phyloP scores from a whole-genome alignment of 2,888 invertebrate species.

The Aphidoletes aphidimyza region DNA sequence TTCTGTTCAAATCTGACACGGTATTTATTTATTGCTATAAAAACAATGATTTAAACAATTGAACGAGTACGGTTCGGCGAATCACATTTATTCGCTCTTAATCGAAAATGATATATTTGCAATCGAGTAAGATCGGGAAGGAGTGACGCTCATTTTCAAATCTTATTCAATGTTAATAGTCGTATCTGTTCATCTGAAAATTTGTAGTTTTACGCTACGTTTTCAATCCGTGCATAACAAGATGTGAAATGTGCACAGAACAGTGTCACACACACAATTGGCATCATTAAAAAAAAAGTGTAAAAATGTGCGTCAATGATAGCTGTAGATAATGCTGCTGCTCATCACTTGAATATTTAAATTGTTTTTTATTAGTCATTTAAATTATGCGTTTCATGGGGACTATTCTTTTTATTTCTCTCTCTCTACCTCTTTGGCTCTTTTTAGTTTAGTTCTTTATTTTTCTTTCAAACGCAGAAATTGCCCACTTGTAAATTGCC shows the following conservation, averaged over 20 bases:
- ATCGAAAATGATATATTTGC: neutral
- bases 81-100: too few relatives aligned
- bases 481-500: constrained; percentile 15
- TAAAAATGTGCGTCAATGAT: constrained; percentile 11
- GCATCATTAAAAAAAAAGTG: neutral
- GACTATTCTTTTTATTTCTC: neutral
- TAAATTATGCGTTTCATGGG: constrained; percentile 3
- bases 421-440: too few relatives aligned
- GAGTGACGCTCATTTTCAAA: neutral
- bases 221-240: constrained; percentile 1
- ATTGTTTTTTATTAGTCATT: constrained; percentile 49
- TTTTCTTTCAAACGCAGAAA: neutral
- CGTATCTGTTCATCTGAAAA: constrained; percentile 18
- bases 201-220: constrained; percentile 28
- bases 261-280: neutral
- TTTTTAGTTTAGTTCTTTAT: neutral
- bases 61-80: too few relatives aligned
- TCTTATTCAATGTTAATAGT: neutral
- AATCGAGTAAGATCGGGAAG: neutral
- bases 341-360: constrained; percentile 38
- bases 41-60: constrained; percentile 24
- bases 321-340: constrained; percentile 1
- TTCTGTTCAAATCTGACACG: neutral
- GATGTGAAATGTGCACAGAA: constrained; percentile 35
- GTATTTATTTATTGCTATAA: constrained; percentile 6